A percentile compares a stretch with the other conserved stretches of the same genome.
These are phyloP conservation scores for Sebastes steindachneri DNA, from an alignment of 2,797 vertebrate species.

Conservation along the genomic window DNA sequence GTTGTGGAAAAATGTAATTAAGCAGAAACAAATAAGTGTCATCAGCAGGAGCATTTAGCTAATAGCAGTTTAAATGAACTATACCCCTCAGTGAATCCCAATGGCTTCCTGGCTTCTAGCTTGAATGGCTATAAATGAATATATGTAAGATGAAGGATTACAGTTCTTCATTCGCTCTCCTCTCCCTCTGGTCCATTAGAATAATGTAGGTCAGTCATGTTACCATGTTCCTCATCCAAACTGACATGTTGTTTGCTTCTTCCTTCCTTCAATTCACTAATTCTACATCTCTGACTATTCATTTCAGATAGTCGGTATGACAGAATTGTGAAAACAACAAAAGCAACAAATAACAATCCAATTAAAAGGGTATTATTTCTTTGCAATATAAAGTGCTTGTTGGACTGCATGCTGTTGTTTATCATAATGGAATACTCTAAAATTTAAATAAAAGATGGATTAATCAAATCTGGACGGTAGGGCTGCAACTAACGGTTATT, in stretches of 20 bases:
- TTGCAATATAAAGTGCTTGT: neutral
- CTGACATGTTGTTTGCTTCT: neutral
- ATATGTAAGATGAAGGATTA: neutral
- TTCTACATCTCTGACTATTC: neutral
- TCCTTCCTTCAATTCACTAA: neutral
- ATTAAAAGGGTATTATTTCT: neutral
- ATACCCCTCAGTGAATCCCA: neutral
- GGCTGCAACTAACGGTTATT: no score
- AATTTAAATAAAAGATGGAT: neutral
- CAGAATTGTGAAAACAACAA: neutral
- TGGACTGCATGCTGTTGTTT: neutral
- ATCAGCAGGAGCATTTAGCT: neutral
- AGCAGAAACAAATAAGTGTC: neutral
- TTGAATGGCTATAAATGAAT: neutral
- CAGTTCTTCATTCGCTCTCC: neutral
- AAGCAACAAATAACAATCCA: neutral
- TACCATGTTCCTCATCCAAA: conserved; percentile 6
- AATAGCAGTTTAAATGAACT: neutral
- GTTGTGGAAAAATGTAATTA: neutral
- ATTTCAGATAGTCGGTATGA: neutral
- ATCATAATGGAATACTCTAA: neutral
- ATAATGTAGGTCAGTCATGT: conserved; percentile 43
- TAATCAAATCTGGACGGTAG: neutral
- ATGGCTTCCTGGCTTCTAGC: neutral
- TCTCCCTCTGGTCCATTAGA: neutral